A percentile compares a stretch with the other conserved stretches of the same genome.
These are phyloP conservation scores for Pollimyrus isidori DNA, from an alignment of 2,113 vertebrate species.

Conservation along the genomic window DNA sequence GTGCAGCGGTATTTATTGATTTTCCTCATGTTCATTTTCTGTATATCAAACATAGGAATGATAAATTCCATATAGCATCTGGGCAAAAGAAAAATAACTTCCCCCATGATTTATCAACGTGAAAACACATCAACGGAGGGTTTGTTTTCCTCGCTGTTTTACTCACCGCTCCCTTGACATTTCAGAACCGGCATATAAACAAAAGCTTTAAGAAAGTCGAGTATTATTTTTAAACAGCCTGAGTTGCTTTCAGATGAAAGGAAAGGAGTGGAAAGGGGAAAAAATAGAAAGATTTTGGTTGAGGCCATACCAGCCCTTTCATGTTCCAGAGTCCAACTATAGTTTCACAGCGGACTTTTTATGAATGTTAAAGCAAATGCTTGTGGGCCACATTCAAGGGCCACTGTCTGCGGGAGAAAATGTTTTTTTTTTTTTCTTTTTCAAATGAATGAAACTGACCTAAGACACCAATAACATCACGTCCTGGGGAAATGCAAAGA, in stretches of 20 bases:
- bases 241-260: conserved; percentile 12
- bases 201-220: neutral
- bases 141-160: neutral
- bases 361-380: neutral
- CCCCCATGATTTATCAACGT: neutral
- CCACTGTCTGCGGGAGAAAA: neutral
- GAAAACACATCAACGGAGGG: neutral
- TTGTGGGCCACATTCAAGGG: neutral
- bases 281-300: neutral
- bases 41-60: conserved; percentile 1
- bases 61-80: neutral
- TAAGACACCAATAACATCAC: conserved; percentile 5
- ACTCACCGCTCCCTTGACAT: conserved; percentile 8
- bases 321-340: neutral
- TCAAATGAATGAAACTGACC: neutral
- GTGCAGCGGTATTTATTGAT: neutral
- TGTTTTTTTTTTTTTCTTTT: neutral
- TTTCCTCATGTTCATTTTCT: neutral
- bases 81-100: neutral
- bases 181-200: conserved; percentile 4
- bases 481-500: conserved; percentile 15
- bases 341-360: neutral
- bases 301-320: neutral
- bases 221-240: conserved; percentile 1
- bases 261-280: neutral